Base-by-base conservation (phyloP, 92 coral and sea anemone species). In the Epizoanthus scotinus region DNA sequence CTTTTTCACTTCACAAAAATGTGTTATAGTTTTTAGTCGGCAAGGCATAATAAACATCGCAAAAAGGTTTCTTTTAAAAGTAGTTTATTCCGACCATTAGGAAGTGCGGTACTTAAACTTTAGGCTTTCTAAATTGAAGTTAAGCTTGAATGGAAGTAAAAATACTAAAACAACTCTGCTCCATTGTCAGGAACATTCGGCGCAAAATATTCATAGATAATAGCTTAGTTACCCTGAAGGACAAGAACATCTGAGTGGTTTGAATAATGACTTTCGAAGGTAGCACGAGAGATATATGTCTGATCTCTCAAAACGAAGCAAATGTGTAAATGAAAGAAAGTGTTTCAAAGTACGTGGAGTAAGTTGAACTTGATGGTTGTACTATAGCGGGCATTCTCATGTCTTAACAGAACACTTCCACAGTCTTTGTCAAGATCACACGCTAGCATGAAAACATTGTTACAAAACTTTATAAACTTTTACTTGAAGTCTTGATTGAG, bases 141-240 rank as follows among this genome's bases (percentile, higher is more conserved):
- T 63, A 63, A 63, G 69, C 47, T 29, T 29, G 22, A 21, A 19
- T 19, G 22, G 25, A 24, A 63, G 36, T 3, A 18, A 10, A 38
- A 34, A 63, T 22, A 27, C n/a, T 28, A 12, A 14, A 63, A 64
- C 67, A 64, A 24, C 67, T 13, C 67, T 13, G 67, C 19, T 62
- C 17, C n/a, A 27, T 64, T 64, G 70, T 64, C 70, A 64, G 15
- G 47, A 64, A 64, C 29, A 64, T 64, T 64, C 36, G 28, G 40
- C 19, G 29, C 20, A 29, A 64, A 63, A 20, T 21, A 29, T 25
- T 64, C 22, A 64, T 27, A 64, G 19, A 29, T 17, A 29, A 29
- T 17, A 5, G 70, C 69, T 15, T 19, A 14, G 21, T 19, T 14
- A 63, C 28, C 20, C 69, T 17, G 22, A 64, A 63, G 28, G 19